These are phyloP conservation scores for Florisuga fusca DNA, from an alignment of 2,797 vertebrate species.

Conservation along the genomic window DNA sequence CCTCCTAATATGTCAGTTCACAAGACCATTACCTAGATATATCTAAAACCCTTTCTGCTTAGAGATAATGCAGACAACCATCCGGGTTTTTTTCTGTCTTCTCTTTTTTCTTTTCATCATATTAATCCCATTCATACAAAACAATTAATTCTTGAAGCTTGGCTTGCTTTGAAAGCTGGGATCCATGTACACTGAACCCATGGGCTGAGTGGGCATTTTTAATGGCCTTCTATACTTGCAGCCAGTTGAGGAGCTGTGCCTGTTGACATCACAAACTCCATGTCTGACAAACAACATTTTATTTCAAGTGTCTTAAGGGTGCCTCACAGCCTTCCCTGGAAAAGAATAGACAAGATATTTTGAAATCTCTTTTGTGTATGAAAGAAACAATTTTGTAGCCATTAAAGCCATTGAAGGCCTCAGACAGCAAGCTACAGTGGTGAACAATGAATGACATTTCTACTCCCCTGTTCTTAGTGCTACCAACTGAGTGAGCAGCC, in stretches of 20 bases:
- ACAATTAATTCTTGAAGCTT: background rate
- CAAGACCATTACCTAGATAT: background rate
- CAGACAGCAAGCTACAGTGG: background rate
- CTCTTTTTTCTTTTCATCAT: background rate
- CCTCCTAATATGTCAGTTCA: background rate
- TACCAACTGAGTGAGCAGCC: background rate
- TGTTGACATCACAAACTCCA: background rate
- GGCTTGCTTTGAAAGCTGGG: background rate
- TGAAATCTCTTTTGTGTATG: background rate
- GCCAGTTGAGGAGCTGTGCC: background rate
- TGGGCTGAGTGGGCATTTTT: rapidly evolving
- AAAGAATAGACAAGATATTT: background rate
- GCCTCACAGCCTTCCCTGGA: background rate
- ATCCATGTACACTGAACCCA: background rate
- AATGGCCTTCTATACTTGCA: background rate
- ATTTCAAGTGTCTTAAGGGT: background rate
- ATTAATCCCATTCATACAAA: background rate
- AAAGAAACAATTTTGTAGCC: background rate
- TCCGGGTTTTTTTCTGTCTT: background rate
- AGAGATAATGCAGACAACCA: background rate
- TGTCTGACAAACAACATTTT: background rate
- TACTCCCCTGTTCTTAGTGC: background rate
- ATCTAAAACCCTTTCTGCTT: background rate
- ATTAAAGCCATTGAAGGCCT: background rate
- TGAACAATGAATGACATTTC: constrained; percentile 4